A percentile compares a stretch with the other conserved stretches of the same genome.
Evolutionary conservation across 2,888 invertebrate species (phyloP).

Genomic region (Drosophila maculinotata): DNA sequence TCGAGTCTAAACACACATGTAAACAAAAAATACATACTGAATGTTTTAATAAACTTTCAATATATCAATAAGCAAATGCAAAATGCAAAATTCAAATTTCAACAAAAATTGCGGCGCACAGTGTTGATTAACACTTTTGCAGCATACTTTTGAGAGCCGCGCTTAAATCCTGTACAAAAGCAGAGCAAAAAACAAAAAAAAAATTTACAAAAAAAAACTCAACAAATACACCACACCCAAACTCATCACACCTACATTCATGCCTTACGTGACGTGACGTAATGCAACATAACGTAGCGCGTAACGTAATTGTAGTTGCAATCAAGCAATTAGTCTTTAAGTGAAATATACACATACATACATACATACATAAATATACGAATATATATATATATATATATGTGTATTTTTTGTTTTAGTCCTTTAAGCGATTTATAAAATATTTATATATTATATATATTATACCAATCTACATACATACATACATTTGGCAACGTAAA

Average conservation of each 20-base stretch:
- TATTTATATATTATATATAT: constrained; percentile 50
- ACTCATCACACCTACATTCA: constrained; percentile 24
- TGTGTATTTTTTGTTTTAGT: constrained; percentile 42
- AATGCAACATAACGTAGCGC: not conserved
- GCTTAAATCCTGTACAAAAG: constrained; percentile 13
- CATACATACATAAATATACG: constrained; percentile 9
- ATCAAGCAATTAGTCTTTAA: constrained; percentile 27
- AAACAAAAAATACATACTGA: constrained; percentile 16
- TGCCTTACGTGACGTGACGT: constrained; percentile 21
- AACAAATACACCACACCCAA: constrained; percentile 9
- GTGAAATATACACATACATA: constrained; percentile 12
- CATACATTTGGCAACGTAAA: constrained; percentile 64
- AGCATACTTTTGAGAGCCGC: constrained; percentile 37
- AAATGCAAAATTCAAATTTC: not conserved
- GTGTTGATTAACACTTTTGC: constrained; percentile 9
- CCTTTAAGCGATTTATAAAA: constrained; percentile 47
- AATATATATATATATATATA: constrained; percentile 9
- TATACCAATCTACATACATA: constrained; percentile 21
- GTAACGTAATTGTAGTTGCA: constrained; percentile 10
- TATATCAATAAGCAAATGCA: constrained; percentile 12
- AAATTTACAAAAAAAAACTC: not conserved
- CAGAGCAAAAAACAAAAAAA: not conserved
- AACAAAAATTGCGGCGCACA: not conserved
- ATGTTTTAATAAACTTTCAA: not conserved
- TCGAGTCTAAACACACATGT: constrained; percentile 25